A percentile compares a stretch with the other conserved stretches of the same genome.
These are phyloP conservation scores for Elysia chlorotica DNA, from an alignment of 1,140 invertebrate genomes.

Conservation along the genomic window DNA sequence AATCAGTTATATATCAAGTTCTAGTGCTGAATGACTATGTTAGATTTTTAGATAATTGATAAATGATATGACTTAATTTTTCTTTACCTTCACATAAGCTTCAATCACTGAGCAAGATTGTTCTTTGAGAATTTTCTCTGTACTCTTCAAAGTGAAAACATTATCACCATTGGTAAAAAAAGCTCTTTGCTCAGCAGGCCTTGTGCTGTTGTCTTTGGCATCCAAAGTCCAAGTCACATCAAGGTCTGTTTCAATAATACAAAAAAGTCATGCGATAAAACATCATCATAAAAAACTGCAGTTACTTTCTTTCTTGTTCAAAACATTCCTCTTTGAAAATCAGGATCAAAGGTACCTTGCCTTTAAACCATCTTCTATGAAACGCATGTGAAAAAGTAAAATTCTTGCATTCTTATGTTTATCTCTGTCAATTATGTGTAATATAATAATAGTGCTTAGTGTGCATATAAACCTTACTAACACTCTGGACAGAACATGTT, in stretches of 20 bases:
- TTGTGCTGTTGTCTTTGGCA: constrained; percentile 25
- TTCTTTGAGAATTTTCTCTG: constrained; percentile 24
- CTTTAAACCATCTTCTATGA: no score
- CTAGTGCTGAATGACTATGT: no score
- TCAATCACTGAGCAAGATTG: constrained; percentile 26
- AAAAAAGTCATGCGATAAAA: not conserved
- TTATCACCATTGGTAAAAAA: constrained; percentile 18
- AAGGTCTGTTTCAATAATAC: constrained; percentile 33
- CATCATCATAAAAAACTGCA: constrained; percentile 1
- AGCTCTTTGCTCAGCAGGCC: constrained; percentile 24
- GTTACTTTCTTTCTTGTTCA: not conserved
- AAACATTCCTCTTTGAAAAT: not conserved
- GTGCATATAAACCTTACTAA: no score
- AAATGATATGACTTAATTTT: no score
- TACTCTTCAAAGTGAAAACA: constrained; percentile 21
- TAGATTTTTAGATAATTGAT: no score
- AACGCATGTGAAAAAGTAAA: no score
- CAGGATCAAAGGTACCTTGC: no score
- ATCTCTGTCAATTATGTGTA: no score
- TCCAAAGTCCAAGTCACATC: constrained; percentile 42
- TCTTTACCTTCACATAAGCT: constrained; percentile 40
- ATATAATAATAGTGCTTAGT: no score
- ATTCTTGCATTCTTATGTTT: no score
- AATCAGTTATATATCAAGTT: no score
- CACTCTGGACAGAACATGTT: no score